These are phyloP conservation scores for Malurus melanocephalus DNA, from an alignment of 2,113 vertebrate species.

Conservation along the genomic window DNA sequence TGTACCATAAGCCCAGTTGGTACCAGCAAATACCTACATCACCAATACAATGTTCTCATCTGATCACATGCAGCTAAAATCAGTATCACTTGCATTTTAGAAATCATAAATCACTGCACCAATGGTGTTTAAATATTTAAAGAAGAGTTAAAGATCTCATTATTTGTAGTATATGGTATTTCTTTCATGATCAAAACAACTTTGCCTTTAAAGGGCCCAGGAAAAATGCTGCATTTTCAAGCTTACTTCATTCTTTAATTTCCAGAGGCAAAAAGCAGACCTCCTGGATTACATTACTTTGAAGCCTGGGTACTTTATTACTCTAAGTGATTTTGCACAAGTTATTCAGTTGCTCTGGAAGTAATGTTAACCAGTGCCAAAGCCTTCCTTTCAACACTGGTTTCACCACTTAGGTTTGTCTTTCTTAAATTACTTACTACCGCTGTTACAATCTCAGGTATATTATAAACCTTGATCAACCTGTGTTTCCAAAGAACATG, in stretches of 20 bases:
- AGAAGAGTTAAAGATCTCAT: background rate
- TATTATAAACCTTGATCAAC: background rate
- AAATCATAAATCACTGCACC: background rate
- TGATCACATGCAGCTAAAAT: background rate
- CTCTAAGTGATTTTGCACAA: background rate
- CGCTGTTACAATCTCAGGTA: background rate
- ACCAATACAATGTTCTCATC: accelerated
- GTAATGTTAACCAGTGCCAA: background rate
- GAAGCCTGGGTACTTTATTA: background rate
- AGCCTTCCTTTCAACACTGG: background rate
- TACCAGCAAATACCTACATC: background rate
- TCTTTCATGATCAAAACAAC: background rate
- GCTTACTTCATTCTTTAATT: background rate
- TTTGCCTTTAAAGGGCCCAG: background rate
- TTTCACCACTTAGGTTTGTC: background rate
- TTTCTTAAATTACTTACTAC: background rate
- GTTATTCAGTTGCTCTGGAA: background rate
- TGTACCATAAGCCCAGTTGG: accelerated
- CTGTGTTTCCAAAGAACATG: background rate
- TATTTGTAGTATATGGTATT: background rate
- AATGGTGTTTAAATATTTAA: background rate
- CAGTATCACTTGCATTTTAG: background rate
- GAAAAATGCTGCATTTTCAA: background rate
- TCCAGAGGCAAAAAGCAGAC: background rate
- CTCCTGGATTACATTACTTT: background rate